These are phyloP conservation scores for Neolamprologus sp. DNA, from an alignment of 2,113 vertebrate species.

Conservation along the genomic window DNA sequence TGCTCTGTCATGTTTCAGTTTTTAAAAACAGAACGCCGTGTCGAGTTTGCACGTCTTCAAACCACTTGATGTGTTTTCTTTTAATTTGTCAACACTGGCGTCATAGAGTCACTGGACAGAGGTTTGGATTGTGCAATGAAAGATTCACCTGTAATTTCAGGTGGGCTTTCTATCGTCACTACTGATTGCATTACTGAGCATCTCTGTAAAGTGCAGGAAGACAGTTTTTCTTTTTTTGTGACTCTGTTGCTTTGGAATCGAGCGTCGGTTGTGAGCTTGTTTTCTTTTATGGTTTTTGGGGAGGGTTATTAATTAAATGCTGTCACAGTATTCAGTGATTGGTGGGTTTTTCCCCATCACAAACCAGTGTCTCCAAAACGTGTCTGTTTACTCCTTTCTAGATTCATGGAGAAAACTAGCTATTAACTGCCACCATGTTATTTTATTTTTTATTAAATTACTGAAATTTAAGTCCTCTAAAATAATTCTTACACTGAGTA, in stretches of 20 bases:
- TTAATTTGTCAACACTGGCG: not conserved
- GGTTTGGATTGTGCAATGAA: not conserved
- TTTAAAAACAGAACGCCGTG: not conserved
- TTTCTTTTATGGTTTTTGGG: not conserved
- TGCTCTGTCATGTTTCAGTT: not conserved
- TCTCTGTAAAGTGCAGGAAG: not conserved
- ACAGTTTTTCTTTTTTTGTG: not conserved
- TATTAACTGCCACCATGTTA: not conserved
- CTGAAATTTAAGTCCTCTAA: not conserved
- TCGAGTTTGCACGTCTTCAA: constrained; percentile 17
- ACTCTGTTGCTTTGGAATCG: not conserved
- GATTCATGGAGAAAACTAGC: not conserved
- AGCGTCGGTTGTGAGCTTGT: not conserved
- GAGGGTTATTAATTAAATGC: not conserved
- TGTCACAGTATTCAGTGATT: not conserved
- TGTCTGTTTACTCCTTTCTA: not conserved
- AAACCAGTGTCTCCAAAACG: not conserved
- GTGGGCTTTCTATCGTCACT: not conserved
- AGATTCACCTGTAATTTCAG: not conserved
- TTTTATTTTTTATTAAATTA: not conserved
- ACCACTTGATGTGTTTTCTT: not conserved
- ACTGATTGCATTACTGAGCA: not conserved
- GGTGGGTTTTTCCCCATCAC: not conserved
- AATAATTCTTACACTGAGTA: not conserved
- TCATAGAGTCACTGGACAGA: not conserved